Percentiles rank a stretch among this genome's conserved stretches.
Conservation (phyloP, 1,140 invertebrate species). For the Microplitis mediator region DNA sequence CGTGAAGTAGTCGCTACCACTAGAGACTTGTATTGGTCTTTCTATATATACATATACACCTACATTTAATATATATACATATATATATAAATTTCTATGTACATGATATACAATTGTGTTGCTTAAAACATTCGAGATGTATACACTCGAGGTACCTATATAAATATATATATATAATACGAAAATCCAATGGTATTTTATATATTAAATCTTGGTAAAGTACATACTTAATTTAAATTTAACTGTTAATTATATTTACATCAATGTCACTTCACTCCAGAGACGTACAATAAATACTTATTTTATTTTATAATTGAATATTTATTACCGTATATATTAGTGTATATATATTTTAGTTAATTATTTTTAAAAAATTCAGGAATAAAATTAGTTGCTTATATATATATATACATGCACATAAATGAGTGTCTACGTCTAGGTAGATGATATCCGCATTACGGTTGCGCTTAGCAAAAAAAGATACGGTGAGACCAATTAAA, state of each 20-base stretch:
- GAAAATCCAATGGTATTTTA: background rate
- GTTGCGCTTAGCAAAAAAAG: background rate
- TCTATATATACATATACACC: background rate
- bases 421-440: background rate
- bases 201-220: too few relatives aligned
- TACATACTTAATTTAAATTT: too few relatives aligned
- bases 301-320: too few relatives aligned
- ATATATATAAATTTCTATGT: constrained; percentile 9
- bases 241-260: too few relatives aligned
- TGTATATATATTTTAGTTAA: too few relatives aligned
- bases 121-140: background rate
- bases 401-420: background rate
- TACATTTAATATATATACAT: too few relatives aligned
- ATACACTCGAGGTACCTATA: too few relatives aligned
- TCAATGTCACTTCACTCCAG: too few relatives aligned
- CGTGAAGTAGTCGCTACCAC: constrained; percentile 27
- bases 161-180: background rate
- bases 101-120: constrained; percentile 5
- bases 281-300: too few relatives aligned
- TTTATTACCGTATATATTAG: too few relatives aligned
- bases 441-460: constrained; percentile 20
- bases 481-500: constrained; percentile 29
- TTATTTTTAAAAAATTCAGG: background rate
- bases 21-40: background rate
- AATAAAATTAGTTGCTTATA: background rate